A percentile compares a stretch with the other conserved stretches of the same genome.
phyloP scores from a whole-genome alignment of 2,113 vertebrate genomes.

The Illadopsis cleaveri region DNA sequence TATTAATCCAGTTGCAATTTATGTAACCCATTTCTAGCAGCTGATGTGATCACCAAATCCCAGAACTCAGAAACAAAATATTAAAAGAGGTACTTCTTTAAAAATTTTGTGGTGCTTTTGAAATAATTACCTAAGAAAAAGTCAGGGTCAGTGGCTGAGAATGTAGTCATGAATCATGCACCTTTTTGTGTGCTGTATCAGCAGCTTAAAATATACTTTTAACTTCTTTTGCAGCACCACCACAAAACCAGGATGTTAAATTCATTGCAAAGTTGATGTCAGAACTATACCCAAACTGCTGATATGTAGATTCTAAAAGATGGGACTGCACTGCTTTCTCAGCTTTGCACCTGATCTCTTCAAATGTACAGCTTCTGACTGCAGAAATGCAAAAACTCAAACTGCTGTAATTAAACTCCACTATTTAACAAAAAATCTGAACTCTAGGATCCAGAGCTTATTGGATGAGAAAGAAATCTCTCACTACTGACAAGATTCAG shows the following conservation, averaged over 20 bases:
- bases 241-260: background rate
- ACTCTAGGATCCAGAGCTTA: background rate
- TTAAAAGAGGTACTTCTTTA: background rate
- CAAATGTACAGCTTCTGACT: background rate
- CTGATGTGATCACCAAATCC: background rate
- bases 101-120: background rate
- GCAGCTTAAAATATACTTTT: background rate
- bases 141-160: background rate
- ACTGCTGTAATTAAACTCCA: background rate
- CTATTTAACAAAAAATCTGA: background rate
- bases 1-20: background rate
- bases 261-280: background rate
- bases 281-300: background rate
- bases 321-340: background rate
- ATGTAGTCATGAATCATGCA: background rate
- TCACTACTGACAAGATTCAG: background rate
- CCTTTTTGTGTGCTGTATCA: background rate
- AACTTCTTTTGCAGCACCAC: background rate
- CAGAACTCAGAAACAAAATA: background rate
- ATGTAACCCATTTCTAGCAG: background rate
- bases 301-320: background rate
- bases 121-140: background rate
- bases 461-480: background rate
- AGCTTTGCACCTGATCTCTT: background rate
- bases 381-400: background rate